Conservation (phyloP, 2,113 vertebrate genomes). For the Muscicapa adusta region DNA sequence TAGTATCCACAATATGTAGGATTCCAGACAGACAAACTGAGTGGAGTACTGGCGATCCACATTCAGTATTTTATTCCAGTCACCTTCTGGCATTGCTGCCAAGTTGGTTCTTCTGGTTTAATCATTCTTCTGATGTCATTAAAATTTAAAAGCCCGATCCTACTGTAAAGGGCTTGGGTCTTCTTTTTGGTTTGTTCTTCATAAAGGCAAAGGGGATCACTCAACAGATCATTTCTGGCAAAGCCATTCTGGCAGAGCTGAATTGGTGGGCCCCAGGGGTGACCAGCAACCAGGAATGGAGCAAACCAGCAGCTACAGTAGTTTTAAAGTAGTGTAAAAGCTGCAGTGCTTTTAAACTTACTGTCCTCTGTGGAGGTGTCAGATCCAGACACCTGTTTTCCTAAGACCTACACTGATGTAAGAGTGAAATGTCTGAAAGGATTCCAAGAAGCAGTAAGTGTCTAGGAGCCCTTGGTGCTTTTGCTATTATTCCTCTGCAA, state of each 20-base stretch:
- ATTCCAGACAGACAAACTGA: not conserved
- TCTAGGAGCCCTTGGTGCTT: not conserved
- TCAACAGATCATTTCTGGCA: not conserved
- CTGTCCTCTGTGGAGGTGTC: not conserved
- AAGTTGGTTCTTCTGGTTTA: not conserved
- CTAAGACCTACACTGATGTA: not conserved
- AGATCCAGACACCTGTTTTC: not conserved
- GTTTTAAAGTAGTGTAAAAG: not conserved
- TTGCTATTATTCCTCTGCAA: not conserved
- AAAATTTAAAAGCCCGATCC: not conserved
- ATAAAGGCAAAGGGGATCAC: not conserved
- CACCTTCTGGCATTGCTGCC: rapidly evolving
- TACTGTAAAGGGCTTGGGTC: not conserved
- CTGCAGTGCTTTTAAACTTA: not conserved
- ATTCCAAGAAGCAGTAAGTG: not conserved
- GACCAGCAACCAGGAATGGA: not conserved
- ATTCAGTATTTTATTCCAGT: not conserved
- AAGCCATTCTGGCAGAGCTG: not conserved
- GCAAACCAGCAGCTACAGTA: not conserved
- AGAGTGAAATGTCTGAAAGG: not conserved
- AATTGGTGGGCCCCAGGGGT: not conserved
- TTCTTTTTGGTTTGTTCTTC: not conserved
- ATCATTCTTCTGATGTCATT: not conserved
- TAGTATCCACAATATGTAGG: not conserved
- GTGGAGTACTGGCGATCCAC: rapidly evolving